Evolutionary conservation across 1,140 invertebrate species (phyloP).

Genomic region (Cyphomyrmex costatus): DNA sequence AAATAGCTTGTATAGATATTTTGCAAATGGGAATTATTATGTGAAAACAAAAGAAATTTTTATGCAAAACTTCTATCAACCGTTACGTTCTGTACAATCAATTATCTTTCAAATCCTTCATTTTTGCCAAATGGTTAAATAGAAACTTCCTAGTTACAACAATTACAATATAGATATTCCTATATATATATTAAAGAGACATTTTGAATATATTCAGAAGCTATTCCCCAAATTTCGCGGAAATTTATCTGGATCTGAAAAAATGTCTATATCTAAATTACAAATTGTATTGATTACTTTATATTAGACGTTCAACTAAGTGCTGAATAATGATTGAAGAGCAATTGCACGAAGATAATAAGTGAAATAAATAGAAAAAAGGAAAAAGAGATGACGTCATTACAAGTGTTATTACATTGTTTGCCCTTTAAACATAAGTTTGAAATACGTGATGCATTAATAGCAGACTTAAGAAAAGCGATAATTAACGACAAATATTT

Average conservation of each 20-base stretch:
- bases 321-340: neutral
- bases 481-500: conserved; percentile 41
- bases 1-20: neutral
- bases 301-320: neutral
- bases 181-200: neutral
- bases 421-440: conserved; percentile 70
- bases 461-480: conserved; percentile 67
- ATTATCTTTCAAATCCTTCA: neutral
- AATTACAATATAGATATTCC: conserved; percentile 1
- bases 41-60: neutral
- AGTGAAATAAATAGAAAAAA: neutral
- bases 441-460: conserved; percentile 69
- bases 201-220: neutral
- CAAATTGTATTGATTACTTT: neutral
- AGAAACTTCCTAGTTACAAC: conserved; percentile 2
- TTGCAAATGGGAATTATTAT: neutral
- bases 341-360: neutral
- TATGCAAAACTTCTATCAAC: neutral
- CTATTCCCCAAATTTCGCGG: neutral
- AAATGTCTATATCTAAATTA: neutral
- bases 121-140: conserved; percentile 23
- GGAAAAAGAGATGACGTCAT: neutral
- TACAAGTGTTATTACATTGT: neutral
- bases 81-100: neutral
- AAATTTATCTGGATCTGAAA: neutral